Base-by-base conservation (phyloP, 2,888 invertebrate genomes). In the Calliphora vomitoria region DNA sequence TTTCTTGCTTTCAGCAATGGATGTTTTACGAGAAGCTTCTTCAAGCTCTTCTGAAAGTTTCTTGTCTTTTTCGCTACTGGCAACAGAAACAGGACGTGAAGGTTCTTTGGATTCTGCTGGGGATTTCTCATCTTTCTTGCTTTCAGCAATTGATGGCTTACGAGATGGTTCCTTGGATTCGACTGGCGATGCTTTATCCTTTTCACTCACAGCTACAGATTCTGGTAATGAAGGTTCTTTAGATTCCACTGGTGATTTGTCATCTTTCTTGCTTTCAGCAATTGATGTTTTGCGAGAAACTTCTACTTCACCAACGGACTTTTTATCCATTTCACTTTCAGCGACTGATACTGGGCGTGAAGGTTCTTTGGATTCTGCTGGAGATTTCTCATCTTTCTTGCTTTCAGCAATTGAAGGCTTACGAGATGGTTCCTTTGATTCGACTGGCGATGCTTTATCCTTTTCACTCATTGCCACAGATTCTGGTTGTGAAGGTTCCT, bases 331-430 rank as follows among this genome's bases (percentile, higher is more conserved):
- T 55, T 86, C 44, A 8, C 88, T 89, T 18, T 85, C 90, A 0
- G 88, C 85, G 4, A 81, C 88, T 0, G 93, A 91, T 4, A 85
- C 83, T 0, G 92, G 92, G 18, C 93, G 92, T 0, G 93, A 92
- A 20, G 92, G 90, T 44, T 91, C 93, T 18, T 89, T 83, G 8
- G 85, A 87, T 31, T 84, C 50, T 18, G 38, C 71, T 20, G 25
- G 18, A 8, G 60, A 72, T 47, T 83, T 69, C 69, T 81, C 87
- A 20, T 44, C 41, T 53, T 53, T 55, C 8, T 81, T 62, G 38
- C 41, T 82, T 75, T 84, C 88, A 20, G 50, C 81, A n/a, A 72
- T 58, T 0, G 89, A 89, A n/a, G 66, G 50, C 6, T 62, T 68
- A 10, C 82, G 71, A 11, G 85, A 88, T 41, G 72, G 15, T 31